Evolutionary conservation across 2,888 invertebrate genomes (phyloP).

Genomic region (Lysandra coridon): DNA sequence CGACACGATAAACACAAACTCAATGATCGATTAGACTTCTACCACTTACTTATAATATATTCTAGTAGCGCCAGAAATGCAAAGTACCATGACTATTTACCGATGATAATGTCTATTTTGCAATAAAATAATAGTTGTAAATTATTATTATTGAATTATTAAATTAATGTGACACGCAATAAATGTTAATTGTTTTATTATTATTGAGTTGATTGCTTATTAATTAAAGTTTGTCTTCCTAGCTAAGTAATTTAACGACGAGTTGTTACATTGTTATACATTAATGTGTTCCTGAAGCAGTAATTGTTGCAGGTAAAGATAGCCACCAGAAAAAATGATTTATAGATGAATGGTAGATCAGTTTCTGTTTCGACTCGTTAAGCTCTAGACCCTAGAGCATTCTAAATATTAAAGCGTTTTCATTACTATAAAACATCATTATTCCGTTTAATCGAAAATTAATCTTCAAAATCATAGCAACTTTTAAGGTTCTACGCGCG

Average conservation of each 20-base stretch:
- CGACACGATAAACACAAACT: background rate
- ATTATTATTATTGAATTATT: background rate
- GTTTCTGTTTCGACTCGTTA: too few species aligned
- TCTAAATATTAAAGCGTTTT: too few species aligned
- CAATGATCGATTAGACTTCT: background rate
- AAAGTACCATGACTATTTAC: background rate
- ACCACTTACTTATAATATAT: background rate
- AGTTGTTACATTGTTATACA: too few species aligned
- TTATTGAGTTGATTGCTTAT: background rate
- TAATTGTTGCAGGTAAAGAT: too few species aligned
- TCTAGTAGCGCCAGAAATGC: background rate
- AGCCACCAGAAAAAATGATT: too few species aligned
- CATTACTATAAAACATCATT: too few species aligned
- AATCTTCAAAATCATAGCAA: too few species aligned
- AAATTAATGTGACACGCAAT: background rate
- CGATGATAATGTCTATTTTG: conserved; percentile 5
- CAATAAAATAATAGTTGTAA: background rate
- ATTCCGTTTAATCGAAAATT: too few species aligned
- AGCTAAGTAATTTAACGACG: background rate
- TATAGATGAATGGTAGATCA: too few species aligned
- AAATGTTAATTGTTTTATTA: background rate
- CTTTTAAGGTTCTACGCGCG: background rate
- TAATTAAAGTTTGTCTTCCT: background rate
- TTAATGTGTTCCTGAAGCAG: too few species aligned
- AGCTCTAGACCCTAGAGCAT: too few species aligned